Conservation (phyloP, 2,113 vertebrate species). For the Nestor notabilis region DNA sequence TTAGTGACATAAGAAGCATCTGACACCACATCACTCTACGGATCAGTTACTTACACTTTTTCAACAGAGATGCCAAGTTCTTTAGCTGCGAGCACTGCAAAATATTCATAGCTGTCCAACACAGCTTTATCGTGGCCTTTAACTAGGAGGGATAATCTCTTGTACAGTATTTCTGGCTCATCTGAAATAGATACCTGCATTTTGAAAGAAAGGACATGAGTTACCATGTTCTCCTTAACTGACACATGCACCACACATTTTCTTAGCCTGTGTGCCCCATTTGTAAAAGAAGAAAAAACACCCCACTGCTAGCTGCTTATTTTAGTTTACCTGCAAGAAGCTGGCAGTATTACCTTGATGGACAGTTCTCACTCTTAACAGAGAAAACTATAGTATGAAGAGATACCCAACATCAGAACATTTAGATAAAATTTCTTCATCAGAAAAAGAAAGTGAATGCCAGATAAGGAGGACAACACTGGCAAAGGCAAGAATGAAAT, state of each 20-base stretch:
- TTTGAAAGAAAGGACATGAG: constrained; percentile 19
- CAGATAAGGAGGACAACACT: neutral
- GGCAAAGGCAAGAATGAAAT: neutral
- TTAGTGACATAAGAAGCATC: neutral
- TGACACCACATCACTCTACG: neutral
- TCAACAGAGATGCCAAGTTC: constrained; percentile 87
- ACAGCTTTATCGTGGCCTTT: constrained; percentile 92
- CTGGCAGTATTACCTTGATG: neutral
- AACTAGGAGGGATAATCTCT: constrained; percentile 86
- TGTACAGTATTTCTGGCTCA: constrained; percentile 88
- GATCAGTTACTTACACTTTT: constrained; percentile 84
- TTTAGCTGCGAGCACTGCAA: constrained; percentile 88
- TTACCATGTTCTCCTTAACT: neutral
- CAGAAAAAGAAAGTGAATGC: neutral
- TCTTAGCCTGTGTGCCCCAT: neutral
- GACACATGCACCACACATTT: neutral
- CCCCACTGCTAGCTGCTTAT: neutral
- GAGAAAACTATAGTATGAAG: neutral
- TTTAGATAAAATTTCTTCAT: neutral
- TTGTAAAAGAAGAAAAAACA: neutral
- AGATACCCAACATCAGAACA: neutral
- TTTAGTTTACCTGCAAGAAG: neutral
- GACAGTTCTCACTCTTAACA: neutral
- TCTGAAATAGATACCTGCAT: constrained; percentile 85
- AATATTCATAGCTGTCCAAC: constrained; percentile 94